Evolutionary conservation across 2,888 invertebrate species (phyloP), one percentile per base, ranked within the genome.

Genomic region (Lacanobia wlatinum): DNA sequence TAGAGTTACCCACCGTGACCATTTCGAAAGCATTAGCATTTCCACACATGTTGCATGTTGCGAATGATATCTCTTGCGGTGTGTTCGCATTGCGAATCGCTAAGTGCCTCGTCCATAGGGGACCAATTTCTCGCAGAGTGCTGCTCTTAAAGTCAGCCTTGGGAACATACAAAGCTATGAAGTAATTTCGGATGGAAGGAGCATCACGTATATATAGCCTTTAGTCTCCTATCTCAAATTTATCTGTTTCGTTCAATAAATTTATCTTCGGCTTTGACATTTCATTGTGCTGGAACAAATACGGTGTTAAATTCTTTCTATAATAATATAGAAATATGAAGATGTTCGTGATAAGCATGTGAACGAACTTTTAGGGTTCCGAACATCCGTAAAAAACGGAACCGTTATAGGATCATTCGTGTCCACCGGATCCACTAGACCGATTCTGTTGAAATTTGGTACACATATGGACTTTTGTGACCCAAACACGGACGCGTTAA

Each of bases 1-100:
- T 55, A 64, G 50, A 23, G 53, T 38, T 28, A 60, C 21, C 40
- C 46, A 69, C 69, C 76, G 63, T 64, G 69, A 61, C 55, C 60
- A 28, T 78, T 70, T 69, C 76, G 48, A 78, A 75, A 80, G 60
- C 72, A 40, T 58, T 50, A 53, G 38, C 58, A 52, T 79, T 34
- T n/a, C 66, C 59, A 50, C 67, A 73, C 61, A 14, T 63, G 61
- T 62, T 67, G 66, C 67, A 18, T 40, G 52, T 55, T 50, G 67
- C 55, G n/a, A 48, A 52, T 40, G 18, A 63, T 74, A 74, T 69
- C 50, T 52, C 21, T 10, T 50, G n/a, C 73, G 43, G 46, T 43
- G 34, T 60, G 76, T 14, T 23, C 63, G 52, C 52, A n/a, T 21
- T 59, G 50, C 46, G 52, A 60, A 76, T 55, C 48, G 40, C 40